A percentile compares a stretch with the other conserved stretches of the same genome.
Evolutionary conservation across 1,140 invertebrate genomes (phyloP).

Genomic region (Drosophila sechellia): DNA sequence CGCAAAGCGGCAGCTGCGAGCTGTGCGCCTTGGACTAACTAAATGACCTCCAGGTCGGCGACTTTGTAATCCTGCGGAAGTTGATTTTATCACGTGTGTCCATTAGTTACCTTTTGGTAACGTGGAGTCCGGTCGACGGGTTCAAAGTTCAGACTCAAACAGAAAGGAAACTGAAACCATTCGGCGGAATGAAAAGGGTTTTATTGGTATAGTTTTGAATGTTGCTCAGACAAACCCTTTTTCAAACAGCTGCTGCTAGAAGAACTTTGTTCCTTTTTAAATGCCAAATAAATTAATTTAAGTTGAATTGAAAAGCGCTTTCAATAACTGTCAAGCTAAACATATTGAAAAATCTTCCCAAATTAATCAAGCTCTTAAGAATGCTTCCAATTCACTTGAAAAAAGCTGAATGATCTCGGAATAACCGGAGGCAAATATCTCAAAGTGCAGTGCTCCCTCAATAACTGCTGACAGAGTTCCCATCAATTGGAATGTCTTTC

Average conservation of each 20-base stretch:
- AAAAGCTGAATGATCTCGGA: constrained; percentile 26
- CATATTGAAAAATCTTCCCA: background rate
- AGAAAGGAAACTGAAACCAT: constrained; percentile 20
- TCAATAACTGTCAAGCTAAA: constrained; percentile 1
- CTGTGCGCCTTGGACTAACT: background rate
- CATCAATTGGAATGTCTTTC: constrained; percentile 66
- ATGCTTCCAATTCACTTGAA: constrained; percentile 3
- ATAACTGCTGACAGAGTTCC: constrained; percentile 12
- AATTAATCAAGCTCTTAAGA: constrained; percentile 18
- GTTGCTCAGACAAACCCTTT: constrained; percentile 2
- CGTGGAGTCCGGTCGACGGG: constrained; percentile 9
- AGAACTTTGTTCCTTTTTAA: background rate
- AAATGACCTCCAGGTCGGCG: constrained; percentile 48
- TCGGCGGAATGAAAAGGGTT: constrained; percentile 5
- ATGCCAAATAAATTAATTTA: background rate
- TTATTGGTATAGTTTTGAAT: constrained; percentile 4
- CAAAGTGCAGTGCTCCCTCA: constrained; percentile 30
- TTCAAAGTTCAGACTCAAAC: constrained; percentile 43
- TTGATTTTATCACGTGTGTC: constrained; percentile 74
- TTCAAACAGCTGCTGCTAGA: background rate
- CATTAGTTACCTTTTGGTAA: constrained; percentile 62
- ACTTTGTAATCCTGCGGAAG: constrained; percentile 77
- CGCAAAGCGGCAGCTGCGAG: constrained; percentile 63
- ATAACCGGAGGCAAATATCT: constrained; percentile 24
- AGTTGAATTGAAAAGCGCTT: no score